These are phyloP conservation scores for Spinus olivaceus DNA, from an alignment of 2,797 vertebrate species.

Conservation along the genomic window DNA sequence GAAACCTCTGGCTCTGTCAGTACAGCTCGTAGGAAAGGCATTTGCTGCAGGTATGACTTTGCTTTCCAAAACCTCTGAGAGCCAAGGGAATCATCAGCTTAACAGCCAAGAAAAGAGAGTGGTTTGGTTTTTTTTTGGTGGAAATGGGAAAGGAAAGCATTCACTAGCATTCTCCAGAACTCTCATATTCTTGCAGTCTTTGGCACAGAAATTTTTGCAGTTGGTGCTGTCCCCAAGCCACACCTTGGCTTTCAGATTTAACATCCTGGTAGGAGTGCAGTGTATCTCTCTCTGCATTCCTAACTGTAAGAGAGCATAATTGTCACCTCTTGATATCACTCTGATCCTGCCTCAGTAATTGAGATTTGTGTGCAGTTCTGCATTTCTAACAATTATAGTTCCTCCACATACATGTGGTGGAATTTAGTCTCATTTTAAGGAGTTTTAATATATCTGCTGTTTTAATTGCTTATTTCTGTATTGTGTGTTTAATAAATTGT, in stretches of 20 bases:
- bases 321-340: not conserved
- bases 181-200: not conserved
- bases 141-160: not conserved
- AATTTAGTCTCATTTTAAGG: not conserved
- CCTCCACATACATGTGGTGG: not conserved
- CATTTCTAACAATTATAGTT: not conserved
- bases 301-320: not conserved
- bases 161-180: not conserved
- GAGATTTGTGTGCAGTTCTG: not conserved
- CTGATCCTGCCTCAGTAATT: not conserved
- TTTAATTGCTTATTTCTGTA: not conserved
- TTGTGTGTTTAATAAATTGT: not conserved
- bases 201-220: not conserved
- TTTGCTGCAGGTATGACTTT: constrained; percentile 84
- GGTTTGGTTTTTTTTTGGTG: not conserved
- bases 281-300: not conserved
- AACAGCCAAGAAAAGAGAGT: not conserved
- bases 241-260: not conserved
- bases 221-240: not conserved
- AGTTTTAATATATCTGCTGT: not conserved
- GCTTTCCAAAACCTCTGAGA: not conserved
- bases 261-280: not conserved
- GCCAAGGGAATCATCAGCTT: not conserved
- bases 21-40: constrained; percentile 84
- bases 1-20: constrained; percentile 87